Conservation (phyloP, 1,140 invertebrate species). For the Scaptomyza graminum region DNA sequence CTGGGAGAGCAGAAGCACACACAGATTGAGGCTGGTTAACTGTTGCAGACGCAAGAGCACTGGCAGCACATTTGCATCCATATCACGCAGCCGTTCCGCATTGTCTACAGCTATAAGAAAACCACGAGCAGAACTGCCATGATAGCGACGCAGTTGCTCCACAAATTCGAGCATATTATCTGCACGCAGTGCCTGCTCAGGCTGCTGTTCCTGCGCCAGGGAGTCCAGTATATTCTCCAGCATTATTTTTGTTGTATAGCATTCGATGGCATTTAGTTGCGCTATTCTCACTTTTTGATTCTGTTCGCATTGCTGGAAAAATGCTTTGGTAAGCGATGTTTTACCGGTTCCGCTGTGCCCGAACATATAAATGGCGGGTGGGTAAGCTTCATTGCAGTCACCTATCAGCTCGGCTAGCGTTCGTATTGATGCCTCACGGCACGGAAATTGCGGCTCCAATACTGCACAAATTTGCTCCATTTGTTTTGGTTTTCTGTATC, state of each 20-base stretch:
- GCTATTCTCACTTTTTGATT: constrained; percentile 87
- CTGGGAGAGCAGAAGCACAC: constrained; percentile 90
- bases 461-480: constrained; percentile 57
- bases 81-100: constrained; percentile 89
- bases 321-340: constrained; percentile 86
- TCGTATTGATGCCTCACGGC: constrained; percentile 86
- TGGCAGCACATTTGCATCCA: constrained; percentile 89
- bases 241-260: constrained; percentile 89
- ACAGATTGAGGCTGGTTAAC: constrained; percentile 89
- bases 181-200: constrained; percentile 84
- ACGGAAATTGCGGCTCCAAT: constrained; percentile 79
- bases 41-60: constrained; percentile 90
- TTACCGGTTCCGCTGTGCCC: constrained; percentile 93
- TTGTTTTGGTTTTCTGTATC: constrained; percentile 20
- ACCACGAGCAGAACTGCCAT: constrained; percentile 1
- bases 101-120: constrained; percentile 90
- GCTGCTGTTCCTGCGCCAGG: constrained; percentile 72
- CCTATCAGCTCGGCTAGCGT: constrained; percentile 87
- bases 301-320: constrained; percentile 84
- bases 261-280: constrained; percentile 92
- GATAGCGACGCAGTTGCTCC: constrained; percentile 83
- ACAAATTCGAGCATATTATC: constrained; percentile 91
- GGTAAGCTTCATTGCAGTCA: constrained; percentile 85
- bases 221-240: constrained; percentile 90
- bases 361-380: constrained; percentile 89